Evolutionary conservation across 2,888 invertebrate genomes (phyloP), one percentile per base, ranked within the genome.

Genomic region (Sesamia inferens): DNA sequence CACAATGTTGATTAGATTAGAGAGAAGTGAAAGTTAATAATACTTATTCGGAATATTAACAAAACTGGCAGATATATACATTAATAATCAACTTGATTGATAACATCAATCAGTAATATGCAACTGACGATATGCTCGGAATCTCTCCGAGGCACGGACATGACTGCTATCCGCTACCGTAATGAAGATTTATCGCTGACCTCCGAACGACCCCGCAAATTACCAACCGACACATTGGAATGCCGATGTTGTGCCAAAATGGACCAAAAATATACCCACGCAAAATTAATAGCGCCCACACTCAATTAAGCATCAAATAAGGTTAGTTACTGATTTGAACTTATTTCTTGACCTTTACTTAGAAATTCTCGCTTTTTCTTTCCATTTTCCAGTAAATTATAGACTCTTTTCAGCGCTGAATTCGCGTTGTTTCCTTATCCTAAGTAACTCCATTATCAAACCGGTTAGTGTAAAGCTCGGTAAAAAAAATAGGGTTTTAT

Each of bases 151-250:
- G 79, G 77, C 80, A 74, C 82, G 76, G 83, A 87, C 86, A 84
- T 82, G 83, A 77, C 84, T 70, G 74, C 78, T 83, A 84, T 84
- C 85, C 87, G 79, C 85, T 69, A 64, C 78, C 71, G 77, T 90
- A 90, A 91, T 91, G 90, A 90, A 91, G 90, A 91, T 90, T 88
- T 90, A 90, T 91, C 76, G 83, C 76, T 71, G 87, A 87, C 88
- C 87, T 87, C 86, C 72, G 81, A 84, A 81, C 84, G 85, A 76
- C 82, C 82, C 82, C 85, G 81, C 85, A 87, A 87, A 89, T 87
- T 88, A 84, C 83, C 86, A 81, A 80, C 84, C 77, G 87, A 87
- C 87, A 85, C 81, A 78, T 83, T 51, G 85, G 83, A 85, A 87
- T 87, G 79, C 84, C 68, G 79, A 74, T 80, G 84, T 80, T 78